phyloP scores from a whole-genome alignment of 2,797 vertebrate species.

The Pseudochirops corinnae region DNA sequence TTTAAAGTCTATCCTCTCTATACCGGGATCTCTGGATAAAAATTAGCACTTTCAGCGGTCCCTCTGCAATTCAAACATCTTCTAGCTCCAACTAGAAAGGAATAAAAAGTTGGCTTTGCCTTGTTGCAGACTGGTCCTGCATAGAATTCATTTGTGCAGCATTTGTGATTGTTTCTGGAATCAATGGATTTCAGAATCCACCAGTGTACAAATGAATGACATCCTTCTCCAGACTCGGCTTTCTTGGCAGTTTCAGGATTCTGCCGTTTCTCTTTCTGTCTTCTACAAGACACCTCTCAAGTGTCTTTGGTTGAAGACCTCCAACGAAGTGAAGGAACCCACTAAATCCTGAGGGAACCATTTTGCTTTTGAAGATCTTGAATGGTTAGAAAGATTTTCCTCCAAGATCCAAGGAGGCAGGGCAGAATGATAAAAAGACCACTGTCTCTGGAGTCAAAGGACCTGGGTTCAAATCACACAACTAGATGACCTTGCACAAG shows the following conservation, averaged over 20 bases:
- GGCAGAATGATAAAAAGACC: neutral
- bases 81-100: neutral
- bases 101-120: neutral
- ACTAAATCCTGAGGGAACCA: neutral
- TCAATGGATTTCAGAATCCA: neutral
- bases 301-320: neutral
- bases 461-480: neutral
- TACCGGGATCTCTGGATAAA: neutral
- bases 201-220: neutral
- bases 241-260: neutral
- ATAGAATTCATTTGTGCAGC: neutral
- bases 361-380: neutral
- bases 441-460: neutral
- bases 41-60: neutral
- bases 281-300: neutral
- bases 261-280: neutral
- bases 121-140: neutral
- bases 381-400: neutral
- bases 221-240: neutral
- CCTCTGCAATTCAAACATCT: neutral
- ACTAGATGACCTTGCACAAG: neutral
- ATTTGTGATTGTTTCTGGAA: neutral
- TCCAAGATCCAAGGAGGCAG: neutral
- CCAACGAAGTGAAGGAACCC: neutral
- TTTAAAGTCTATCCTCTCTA: neutral